phyloP scores from a whole-genome alignment of 2,888 invertebrate species.

The Brenthis hecate region DNA sequence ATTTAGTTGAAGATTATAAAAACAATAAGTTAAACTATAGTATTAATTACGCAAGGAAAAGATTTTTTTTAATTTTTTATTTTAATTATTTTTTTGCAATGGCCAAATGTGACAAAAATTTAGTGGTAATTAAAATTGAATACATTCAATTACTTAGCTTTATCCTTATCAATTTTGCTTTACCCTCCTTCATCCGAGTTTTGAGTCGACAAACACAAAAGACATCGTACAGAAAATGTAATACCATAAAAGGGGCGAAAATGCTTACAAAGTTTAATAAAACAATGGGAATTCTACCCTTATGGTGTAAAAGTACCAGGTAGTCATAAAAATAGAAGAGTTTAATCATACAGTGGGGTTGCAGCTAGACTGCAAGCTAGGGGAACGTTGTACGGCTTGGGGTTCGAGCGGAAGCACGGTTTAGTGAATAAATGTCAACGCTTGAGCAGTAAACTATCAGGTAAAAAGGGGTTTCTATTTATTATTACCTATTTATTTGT shows the following conservation, averaged over 20 bases:
- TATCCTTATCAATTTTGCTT: no score
- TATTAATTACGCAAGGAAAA: no score
- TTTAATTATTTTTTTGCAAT: no score
- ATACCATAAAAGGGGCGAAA: neutral
- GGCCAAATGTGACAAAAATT: no score
- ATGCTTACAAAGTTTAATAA: neutral
- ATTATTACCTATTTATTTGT: neutral
- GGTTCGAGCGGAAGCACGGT: constrained; percentile 26
- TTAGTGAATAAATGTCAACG: constrained; percentile 15
- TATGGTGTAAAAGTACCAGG: constrained; percentile 68
- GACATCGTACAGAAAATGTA: neutral
- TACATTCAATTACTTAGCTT: no score
- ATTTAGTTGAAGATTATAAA: no score
- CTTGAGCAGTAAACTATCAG: neutral
- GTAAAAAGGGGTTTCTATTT: no score
- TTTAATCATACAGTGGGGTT: constrained; percentile 37
- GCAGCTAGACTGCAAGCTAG: constrained; percentile 30
- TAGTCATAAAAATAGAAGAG: constrained; percentile 60
- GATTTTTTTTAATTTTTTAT: no score
- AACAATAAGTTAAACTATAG: no score
- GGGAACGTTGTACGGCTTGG: constrained; percentile 26
- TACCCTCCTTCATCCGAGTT: no score
- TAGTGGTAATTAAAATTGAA: no score
- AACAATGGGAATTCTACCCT: constrained; percentile 63
- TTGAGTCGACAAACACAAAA: no score